Base-by-base conservation (phyloP, 2,888 invertebrate species). In the Eupithecia abbreviata region DNA sequence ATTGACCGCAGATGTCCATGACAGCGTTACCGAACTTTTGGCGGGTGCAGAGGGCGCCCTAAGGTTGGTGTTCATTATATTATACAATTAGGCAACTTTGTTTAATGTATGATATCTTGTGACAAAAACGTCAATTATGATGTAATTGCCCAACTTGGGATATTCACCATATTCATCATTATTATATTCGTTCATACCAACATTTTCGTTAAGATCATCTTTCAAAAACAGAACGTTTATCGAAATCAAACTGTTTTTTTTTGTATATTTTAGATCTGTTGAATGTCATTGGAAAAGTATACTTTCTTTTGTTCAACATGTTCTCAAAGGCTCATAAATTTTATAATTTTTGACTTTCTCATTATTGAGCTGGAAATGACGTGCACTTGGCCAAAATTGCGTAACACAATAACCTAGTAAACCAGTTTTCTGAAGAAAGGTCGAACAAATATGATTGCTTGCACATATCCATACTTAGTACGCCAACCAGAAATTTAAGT, bases 371-470 rank as follows among this genome's bases (percentile, higher is more conserved):
- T 76, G 74, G 55, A 79, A 77, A 76, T 74, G 47, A 55, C 41
- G 55, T 75, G 43, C 55, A 74, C 30, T 72, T 66, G 7, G 30
- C 30, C 30, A 66, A 66, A 66, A 66, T 66, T 13, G 65, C 13
- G 66, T 42, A 15, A 13, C 66, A 66, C 42, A 15, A 15, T 7
- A 41, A 66, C 69, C 13, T 41, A 30, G 62, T 42, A 75, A 82
- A 82, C 82, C 78, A 75, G 82, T 82, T 81, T 62, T 6, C 70
- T 69, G 78, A 71, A 78, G 76, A 81, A 81, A 81, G 82, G 81
- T 81, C 79, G 74, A 55, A 55, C 55, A 2, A 18, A 58, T 58
- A n/a, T 15, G 4, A 76, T 42, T 74, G 67, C 51, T 72, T 77
- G 75, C 76, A 78, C 62, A 77, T 77, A 66, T 66, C 49, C 18